Base-by-base conservation (phyloP, 2,888 invertebrate genomes). In the Parnassius smintheus region DNA sequence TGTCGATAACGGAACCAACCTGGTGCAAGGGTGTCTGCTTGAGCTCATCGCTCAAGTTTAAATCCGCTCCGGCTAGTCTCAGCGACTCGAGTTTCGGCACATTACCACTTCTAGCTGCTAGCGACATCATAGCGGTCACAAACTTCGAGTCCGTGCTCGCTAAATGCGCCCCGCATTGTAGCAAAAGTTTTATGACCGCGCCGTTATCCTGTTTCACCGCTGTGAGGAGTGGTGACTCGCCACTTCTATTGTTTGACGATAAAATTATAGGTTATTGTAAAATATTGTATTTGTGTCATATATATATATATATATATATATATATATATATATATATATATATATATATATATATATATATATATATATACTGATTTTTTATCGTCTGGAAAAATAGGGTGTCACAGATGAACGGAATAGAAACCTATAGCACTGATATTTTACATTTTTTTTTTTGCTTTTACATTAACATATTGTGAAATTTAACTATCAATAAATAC, bases 161-260 rank as follows among this genome's bases (percentile, higher is more conserved):
- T 25, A 96, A 80, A 73, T 96, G 95, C 1, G 96, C 96, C 0
- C 97, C 97, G 70, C 96, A 96, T 71, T 94, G 92, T 11, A 94
- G 83, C 0, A 97, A 86, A 1, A 96, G 70, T 25, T 92, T 83
- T 59, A 97, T 96, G 10, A 95, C 93, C 52, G 92, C 90, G 13
- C 93, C 89, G 61, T 93, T 93, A 72, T 96, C 95, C 51, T 86
- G 86, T 51, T 94, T 88, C 1, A 96, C 92, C 0, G 96, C 96
- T 66, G 95, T 95, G 61, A 94, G 89, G 0, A 96, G 93, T 1
- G 95, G 96, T 22, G 95, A 95, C 72, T 93, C 95, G 67, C 94
- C 96, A 71, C 91, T 92, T 70, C 93, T 91, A 25, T 9, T 4
- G 35, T 35, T 35, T 35, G 35, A 35, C 35, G 4, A 7, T 35